Evolutionary conservation across 2,797 vertebrate genomes (phyloP).

Genomic region (Sparus aurata): DNA sequence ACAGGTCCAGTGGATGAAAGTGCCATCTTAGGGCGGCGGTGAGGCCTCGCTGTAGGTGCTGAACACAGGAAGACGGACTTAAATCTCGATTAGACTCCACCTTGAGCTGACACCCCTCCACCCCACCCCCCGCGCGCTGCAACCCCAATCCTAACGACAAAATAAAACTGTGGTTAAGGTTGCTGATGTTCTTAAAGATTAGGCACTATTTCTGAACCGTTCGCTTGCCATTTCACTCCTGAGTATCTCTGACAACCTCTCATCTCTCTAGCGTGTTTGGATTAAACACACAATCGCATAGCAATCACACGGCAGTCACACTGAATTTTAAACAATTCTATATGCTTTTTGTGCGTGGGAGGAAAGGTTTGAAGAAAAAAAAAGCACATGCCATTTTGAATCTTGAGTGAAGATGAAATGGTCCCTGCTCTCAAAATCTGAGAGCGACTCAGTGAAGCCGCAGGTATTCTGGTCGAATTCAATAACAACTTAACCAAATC

Average conservation of each 20-base stretch:
- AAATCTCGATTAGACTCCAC: conserved; percentile 73
- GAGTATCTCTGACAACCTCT: conserved; percentile 24
- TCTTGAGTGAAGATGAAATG: background rate
- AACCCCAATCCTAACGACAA: conserved; percentile 71
- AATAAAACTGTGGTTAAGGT: conserved; percentile 65
- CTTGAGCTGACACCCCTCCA: conserved; percentile 44
- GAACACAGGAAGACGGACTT: conserved; percentile 75
- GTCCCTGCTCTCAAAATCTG: background rate
- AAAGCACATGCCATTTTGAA: background rate
- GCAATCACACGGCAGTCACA: no score
- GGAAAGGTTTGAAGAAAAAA: background rate
- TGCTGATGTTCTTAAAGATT: conserved; percentile 67
- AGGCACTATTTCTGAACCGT: conserved; percentile 17
- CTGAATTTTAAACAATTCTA: background rate
- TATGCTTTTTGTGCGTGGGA: background rate
- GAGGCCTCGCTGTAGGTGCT: conserved; percentile 44
- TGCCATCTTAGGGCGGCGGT: conserved; percentile 54
- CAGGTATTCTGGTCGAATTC: background rate
- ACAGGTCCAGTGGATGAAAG: conserved; percentile 41
- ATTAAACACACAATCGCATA: background rate
- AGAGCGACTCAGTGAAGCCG: background rate
- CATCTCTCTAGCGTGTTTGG: conserved; percentile 2
- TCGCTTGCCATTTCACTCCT: conserved; percentile 11
- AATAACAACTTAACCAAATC: background rate
- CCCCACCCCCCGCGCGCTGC: background rate